Conservation (phyloP, 1,140 invertebrate species). For the Cheumatopsyche charites region DNA sequence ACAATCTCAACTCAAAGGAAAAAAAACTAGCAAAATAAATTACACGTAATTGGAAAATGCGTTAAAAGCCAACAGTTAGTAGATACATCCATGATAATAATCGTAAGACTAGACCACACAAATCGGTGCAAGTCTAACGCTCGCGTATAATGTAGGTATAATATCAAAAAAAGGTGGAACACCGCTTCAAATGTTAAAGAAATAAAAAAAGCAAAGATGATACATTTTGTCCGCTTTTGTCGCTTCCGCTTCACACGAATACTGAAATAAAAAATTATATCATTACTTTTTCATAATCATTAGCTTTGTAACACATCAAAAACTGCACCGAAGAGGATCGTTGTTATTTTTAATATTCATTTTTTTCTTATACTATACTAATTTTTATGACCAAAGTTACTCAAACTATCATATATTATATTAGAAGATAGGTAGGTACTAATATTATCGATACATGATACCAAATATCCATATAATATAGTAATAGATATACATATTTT, state of each 20-base stretch:
- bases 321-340: not conserved
- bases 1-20: slow-evolving; percentile 13
- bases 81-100: too few species aligned
- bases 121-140: slow-evolving; percentile 38
- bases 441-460: too few species aligned
- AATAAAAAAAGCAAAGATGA: slow-evolving; percentile 18
- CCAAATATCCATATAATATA: too few species aligned
- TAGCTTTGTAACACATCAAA: slow-evolving; percentile 25
- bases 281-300: slow-evolving; percentile 42
- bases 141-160: too few species aligned
- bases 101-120: slow-evolving; percentile 45
- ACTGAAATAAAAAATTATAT: slow-evolving; percentile 35
- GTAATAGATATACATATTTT: too few species aligned
- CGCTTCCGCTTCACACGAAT: slow-evolving; percentile 45
- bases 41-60: slow-evolving; percentile 38
- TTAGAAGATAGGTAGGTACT: too few species aligned
- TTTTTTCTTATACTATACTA: too few species aligned
- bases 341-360: too few species aligned
- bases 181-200: not conserved
- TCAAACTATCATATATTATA: too few species aligned
- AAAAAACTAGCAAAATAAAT: slow-evolving; percentile 38
- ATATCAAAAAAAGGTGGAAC: slow-evolving; percentile 4
- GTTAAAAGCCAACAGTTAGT: slow-evolving; percentile 43
- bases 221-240: slow-evolving; percentile 31
- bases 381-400: too few species aligned